A percentile compares a stretch with the other conserved stretches of the same genome.
phyloP scores from a whole-genome alignment of 2,888 invertebrate species.

The Calliopum simillimum region DNA sequence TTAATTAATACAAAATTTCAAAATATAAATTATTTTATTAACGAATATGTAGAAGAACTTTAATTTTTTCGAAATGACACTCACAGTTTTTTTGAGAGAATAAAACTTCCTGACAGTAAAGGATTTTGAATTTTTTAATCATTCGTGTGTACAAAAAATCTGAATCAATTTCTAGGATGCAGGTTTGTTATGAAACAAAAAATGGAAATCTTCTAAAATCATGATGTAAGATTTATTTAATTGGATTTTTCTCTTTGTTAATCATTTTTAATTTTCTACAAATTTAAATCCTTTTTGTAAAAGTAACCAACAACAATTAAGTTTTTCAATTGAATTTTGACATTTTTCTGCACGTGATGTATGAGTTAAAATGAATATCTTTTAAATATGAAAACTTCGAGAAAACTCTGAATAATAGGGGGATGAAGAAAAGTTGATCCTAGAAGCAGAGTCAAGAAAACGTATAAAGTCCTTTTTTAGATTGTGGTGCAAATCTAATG shows the following conservation, averaged over 20 bases:
- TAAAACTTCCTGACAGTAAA: no score
- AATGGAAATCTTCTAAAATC: no score
- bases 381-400: background rate
- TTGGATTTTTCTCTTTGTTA: background rate
- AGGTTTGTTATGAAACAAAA: no score
- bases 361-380: no score
- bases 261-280: background rate
- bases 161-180: no score
- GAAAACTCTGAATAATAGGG: background rate
- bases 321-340: constrained; percentile 13
- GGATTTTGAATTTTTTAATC: no score
- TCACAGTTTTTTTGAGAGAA: no score
- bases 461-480: background rate
- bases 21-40: no score
- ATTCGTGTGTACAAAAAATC: no score
- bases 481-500: constrained; percentile 21
- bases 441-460: background rate
- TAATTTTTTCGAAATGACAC: no score
- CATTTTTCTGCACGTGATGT: constrained; percentile 7
- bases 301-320: background rate
- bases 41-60: no score
- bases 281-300: background rate
- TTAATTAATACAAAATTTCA: no score
- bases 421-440: background rate
- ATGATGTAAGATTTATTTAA: background rate